Conservation (phyloP, 2,888 invertebrate species). For the Apamea anceps region DNA sequence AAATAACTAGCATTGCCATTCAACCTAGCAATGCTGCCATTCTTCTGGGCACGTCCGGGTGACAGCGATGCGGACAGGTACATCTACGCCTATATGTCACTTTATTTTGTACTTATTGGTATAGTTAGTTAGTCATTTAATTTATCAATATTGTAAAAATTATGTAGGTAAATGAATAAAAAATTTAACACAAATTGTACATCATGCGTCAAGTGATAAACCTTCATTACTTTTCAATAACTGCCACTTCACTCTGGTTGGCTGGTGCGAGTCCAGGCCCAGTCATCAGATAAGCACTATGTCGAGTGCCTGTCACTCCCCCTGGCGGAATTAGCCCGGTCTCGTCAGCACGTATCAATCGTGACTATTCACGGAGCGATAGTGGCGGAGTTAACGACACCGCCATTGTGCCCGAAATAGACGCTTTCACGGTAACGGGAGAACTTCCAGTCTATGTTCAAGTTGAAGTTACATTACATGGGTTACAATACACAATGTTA, state of each 20-base stretch:
- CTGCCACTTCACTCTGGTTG: neutral
- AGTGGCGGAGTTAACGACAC: conserved; percentile 52
- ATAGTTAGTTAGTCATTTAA: neutral
- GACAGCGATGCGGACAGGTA: neutral
- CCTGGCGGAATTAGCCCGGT: conserved; percentile 38
- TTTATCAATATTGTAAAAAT: neutral
- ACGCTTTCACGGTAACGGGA: conserved; percentile 31
- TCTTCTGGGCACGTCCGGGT: neutral
- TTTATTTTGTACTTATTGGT: neutral
- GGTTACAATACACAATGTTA: conserved; percentile 9
- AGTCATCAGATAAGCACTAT: conserved; percentile 13
- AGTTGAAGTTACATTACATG: conserved; percentile 41
- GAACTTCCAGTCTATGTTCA: conserved; percentile 41
- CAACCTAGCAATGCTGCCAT: neutral
- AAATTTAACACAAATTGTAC: neutral
- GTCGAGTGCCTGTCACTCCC: conserved; percentile 16
- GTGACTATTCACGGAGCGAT: conserved; percentile 46
- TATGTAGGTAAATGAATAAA: neutral
- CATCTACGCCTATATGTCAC: neutral
- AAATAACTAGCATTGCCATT: neutral
- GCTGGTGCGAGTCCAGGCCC: neutral
- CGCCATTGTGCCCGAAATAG: conserved; percentile 58
- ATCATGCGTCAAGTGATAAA: neutral
- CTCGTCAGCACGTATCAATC: conserved; percentile 56
- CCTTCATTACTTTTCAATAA: neutral